Evolutionary conservation across 1,140 invertebrate genomes (phyloP).

Genomic region (Diorhabda sublineata): DNA sequence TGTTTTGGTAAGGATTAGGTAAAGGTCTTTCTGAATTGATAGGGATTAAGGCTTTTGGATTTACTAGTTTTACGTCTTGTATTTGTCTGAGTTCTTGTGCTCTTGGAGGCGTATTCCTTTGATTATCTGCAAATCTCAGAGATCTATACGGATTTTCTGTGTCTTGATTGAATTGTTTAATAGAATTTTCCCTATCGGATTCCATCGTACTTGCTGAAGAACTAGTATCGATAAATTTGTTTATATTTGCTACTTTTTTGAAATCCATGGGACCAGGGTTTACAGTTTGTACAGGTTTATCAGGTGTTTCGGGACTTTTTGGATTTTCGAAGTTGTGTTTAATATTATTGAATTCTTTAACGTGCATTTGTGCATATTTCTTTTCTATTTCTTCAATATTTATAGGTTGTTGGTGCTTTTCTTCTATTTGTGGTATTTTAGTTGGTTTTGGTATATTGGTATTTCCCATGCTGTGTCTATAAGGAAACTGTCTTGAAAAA

Average conservation of each 20-base stretch:
- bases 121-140: slow-evolving; percentile 6
- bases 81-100: slow-evolving; percentile 36
- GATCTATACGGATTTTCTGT: slow-evolving; percentile 8
- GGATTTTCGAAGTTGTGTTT: slow-evolving; percentile 30
- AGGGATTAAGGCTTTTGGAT: slow-evolving; percentile 43
- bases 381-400: slow-evolving; percentile 31
- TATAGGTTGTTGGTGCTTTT: background rate
- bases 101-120: slow-evolving; percentile 36
- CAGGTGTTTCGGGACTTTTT: slow-evolving; percentile 31
- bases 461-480: slow-evolving; percentile 30
- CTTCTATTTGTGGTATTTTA: slow-evolving; percentile 18
- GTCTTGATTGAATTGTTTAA: slow-evolving; percentile 25
- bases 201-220: slow-evolving; percentile 41
- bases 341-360: slow-evolving; percentile 36
- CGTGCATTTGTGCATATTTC: slow-evolving; percentile 36
- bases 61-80: slow-evolving; percentile 38
- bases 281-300: slow-evolving; percentile 21
- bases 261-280: slow-evolving; percentile 26
- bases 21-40: slow-evolving; percentile 43
- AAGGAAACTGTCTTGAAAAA: slow-evolving; percentile 34
- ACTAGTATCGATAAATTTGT: slow-evolving; percentile 42
- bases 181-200: slow-evolving; percentile 30
- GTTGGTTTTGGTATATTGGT: background rate
- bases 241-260: slow-evolving; percentile 31
- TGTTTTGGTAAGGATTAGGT: slow-evolving; percentile 41